These are phyloP conservation scores for Listronotus bonariensis DNA, from an alignment of 1,140 invertebrate species.

Conservation along the genomic window DNA sequence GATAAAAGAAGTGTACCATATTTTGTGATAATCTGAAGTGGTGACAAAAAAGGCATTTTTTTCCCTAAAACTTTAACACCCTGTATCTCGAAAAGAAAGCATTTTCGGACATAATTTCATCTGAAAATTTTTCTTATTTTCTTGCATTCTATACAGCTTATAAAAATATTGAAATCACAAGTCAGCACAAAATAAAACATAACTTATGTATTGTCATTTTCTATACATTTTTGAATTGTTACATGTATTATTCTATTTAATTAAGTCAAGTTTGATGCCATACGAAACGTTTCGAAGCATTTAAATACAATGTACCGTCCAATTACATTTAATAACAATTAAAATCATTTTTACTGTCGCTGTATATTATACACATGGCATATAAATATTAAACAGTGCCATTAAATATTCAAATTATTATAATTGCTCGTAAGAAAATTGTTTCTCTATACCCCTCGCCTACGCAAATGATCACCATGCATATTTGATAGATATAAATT, in stretches of 20 bases:
- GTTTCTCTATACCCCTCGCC: neutral
- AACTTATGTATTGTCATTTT: neutral
- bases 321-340: conserved; percentile 18
- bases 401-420: conserved; percentile 23
- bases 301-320: conserved; percentile 20
- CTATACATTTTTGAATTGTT: neutral
- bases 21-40: too few relatives aligned
- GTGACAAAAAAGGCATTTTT: too few relatives aligned
- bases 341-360: conserved; percentile 8
- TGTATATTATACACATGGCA: conserved; percentile 10
- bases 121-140: too few relatives aligned
- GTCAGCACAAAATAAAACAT: neutral
- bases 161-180: too few relatives aligned
- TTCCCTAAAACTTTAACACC: too few relatives aligned
- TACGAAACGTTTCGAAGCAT: neutral
- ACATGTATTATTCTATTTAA: neutral
- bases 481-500: conserved; percentile 5
- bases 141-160: too few relatives aligned
- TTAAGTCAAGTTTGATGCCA: neutral
- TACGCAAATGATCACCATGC: neutral
- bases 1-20: too few relatives aligned
- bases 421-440: conserved; percentile 14
- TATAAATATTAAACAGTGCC: conserved; percentile 20
- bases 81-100: too few relatives aligned
- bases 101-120: too few relatives aligned